A percentile compares a stretch with the other conserved stretches of the same genome.
phyloP scores from a whole-genome alignment of 2,888 invertebrate species.

The Clistopyga incitator region DNA sequence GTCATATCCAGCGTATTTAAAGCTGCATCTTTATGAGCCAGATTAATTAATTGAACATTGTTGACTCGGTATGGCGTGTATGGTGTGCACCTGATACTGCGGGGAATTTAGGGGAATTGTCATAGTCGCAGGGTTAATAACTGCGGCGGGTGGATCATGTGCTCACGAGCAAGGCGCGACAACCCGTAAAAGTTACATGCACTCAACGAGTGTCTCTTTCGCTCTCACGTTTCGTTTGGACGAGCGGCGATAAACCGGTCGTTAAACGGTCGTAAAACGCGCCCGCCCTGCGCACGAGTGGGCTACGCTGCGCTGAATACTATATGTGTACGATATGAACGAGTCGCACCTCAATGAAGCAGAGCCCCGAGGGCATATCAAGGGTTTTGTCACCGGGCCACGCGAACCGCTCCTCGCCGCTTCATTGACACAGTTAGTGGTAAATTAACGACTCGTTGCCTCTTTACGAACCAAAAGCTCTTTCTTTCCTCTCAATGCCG shows the following conservation, averaged over 20 bases:
- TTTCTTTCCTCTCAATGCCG: conserved; percentile 18
- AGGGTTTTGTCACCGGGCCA: conserved; percentile 47
- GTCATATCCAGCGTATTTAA: not conserved
- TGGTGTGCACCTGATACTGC: conserved; percentile 20
- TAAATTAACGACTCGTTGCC: conserved; percentile 57
- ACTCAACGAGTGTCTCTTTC: conserved; percentile 36
- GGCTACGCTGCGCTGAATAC: conserved; percentile 42
- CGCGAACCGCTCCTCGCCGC: conserved; percentile 41
- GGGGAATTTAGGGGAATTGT: conserved; percentile 19
- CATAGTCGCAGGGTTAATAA: conserved; percentile 43
- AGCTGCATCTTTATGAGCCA: not conserved
- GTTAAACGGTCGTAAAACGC: conserved; percentile 80
- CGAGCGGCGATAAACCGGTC: conserved; percentile 76
- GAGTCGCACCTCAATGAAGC: conserved; percentile 62
- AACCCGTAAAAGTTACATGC: conserved; percentile 51
- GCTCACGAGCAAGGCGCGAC: conserved; percentile 39
- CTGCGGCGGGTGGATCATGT: conserved; percentile 48
- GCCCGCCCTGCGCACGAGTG: conserved; percentile 65
- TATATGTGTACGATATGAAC: conserved; percentile 41
- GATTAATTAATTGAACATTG: not conserved
- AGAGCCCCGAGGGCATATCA: conserved; percentile 57
- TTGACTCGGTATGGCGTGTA: not conserved
- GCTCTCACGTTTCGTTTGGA: conserved; percentile 59
- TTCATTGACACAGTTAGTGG: conserved; percentile 64
- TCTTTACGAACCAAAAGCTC: conserved; percentile 28